Evolutionary conservation across 2,113 vertebrate species (phyloP).

Genomic region (Lethenteron camtschaticum): DNA sequence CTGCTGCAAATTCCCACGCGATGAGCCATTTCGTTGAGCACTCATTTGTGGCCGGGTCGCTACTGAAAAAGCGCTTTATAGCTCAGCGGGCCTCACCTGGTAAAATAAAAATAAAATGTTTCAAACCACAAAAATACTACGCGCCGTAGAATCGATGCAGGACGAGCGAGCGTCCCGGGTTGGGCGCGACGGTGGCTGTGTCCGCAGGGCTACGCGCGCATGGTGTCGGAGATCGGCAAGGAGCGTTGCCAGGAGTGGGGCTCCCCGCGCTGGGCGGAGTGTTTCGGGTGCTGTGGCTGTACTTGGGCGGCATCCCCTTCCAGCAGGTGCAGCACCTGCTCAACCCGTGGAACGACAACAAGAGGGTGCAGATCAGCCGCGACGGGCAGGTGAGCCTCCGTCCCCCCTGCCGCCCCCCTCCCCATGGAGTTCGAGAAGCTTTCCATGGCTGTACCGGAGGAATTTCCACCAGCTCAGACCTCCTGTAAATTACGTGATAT

Average conservation of each 20-base stretch:
- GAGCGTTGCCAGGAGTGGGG: slow-evolving; percentile 62
- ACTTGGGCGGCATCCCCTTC: slow-evolving; percentile 51
- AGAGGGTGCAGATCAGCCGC: slow-evolving; percentile 70
- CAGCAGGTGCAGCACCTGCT: slow-evolving; percentile 43
- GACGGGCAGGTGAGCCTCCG: slow-evolving; percentile 55
- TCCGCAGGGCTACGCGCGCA: slow-evolving; percentile 55
- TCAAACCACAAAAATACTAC: no score
- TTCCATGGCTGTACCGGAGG: not conserved
- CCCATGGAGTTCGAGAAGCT: not conserved
- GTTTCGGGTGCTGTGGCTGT: slow-evolving; percentile 72
- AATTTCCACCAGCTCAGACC: not conserved
- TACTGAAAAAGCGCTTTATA: no score
- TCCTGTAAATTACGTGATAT: no score
- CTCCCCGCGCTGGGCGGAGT: slow-evolving; percentile 45
- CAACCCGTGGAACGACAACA: slow-evolving; percentile 76
- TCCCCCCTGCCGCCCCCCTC: not conserved
- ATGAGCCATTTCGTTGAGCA: no score
- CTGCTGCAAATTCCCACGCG: no score
- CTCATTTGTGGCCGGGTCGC: no score
- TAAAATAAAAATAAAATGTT: no score
- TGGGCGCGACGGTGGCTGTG: slow-evolving; percentile 8
- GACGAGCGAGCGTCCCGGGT: no score
- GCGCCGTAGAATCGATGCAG: no score
- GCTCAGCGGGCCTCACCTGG: no score
- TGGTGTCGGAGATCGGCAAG: slow-evolving; percentile 41